A percentile compares a stretch with the other conserved stretches of the same genome.
These are phyloP conservation scores for Equus przewalskii DNA, from an alignment of 2,113 vertebrate genomes.

Conservation along the genomic window DNA sequence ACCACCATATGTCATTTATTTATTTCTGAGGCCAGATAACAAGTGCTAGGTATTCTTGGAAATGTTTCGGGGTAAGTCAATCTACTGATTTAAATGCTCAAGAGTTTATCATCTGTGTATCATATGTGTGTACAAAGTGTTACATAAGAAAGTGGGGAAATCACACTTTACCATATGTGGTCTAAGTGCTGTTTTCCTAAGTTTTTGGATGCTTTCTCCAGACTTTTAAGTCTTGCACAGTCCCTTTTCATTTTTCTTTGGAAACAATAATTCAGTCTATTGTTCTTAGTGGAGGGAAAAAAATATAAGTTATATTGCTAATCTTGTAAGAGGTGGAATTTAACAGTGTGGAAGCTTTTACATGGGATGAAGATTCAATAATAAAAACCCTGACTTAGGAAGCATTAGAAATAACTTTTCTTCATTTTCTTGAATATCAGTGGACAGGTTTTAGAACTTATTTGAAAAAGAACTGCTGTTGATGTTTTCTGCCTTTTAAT, in stretches of 20 bases:
- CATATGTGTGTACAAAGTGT: background rate
- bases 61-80: background rate
- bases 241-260: background rate
- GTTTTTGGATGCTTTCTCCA: background rate
- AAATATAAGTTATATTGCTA: background rate
- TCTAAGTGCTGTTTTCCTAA: background rate
- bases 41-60: background rate
- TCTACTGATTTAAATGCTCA: background rate
- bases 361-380: background rate
- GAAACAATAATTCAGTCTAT: background rate
- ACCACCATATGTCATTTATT: background rate
- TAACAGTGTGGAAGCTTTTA: constrained; percentile 11
- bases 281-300: background rate
- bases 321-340: constrained; percentile 18
- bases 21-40: background rate
- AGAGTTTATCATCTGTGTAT: background rate
- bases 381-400: constrained; percentile 33
- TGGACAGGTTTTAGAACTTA: background rate
- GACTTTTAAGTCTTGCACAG: background rate
- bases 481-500: background rate
- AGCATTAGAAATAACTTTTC: constrained; percentile 40
- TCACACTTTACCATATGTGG: background rate
- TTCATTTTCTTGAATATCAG: background rate
- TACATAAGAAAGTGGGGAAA: background rate
- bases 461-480: background rate